A percentile compares a stretch with the other conserved stretches of the same genome.
Evolutionary conservation across 2,888 invertebrate species (phyloP).

Genomic region (Thereva nobilitata): DNA sequence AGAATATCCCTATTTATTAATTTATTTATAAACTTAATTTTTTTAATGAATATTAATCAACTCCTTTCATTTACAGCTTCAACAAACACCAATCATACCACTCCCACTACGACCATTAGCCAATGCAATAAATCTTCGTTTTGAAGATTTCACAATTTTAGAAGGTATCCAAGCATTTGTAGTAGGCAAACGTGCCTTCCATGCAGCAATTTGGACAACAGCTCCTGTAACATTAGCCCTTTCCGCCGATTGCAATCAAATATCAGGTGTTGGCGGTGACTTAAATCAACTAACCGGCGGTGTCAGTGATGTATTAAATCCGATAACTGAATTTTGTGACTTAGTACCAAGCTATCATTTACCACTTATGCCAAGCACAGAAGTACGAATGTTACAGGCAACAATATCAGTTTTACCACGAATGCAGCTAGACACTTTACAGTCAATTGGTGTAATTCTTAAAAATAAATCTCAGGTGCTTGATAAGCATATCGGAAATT

Average conservation of each 20-base stretch:
- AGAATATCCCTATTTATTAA: background rate
- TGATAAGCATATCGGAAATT: slow-evolving; percentile 56
- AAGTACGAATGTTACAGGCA: slow-evolving; percentile 73
- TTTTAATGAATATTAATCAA: background rate
- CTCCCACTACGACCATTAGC: slow-evolving; percentile 72
- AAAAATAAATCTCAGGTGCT: slow-evolving; percentile 61
- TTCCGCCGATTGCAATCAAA: slow-evolving; percentile 64
- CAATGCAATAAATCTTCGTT: slow-evolving; percentile 71
- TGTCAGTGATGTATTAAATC: slow-evolving; percentile 70
- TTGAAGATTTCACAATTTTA: slow-evolving; percentile 72
- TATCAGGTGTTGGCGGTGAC: slow-evolving; percentile 59
- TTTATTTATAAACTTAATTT: background rate
- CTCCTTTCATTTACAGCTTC: slow-evolving; percentile 60
- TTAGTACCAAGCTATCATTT: slow-evolving; percentile 72
- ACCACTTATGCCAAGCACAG: slow-evolving; percentile 61
- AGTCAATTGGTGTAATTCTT: slow-evolving; percentile 68
- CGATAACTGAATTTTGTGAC: slow-evolving; percentile 81
- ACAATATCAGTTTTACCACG: slow-evolving; percentile 76
- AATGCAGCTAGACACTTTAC: slow-evolving; percentile 74
- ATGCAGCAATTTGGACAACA: slow-evolving; percentile 74
- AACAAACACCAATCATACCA: slow-evolving; percentile 72
- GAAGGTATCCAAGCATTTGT: slow-evolving; percentile 62
- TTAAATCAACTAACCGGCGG: slow-evolving; percentile 67
- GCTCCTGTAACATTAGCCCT: slow-evolving; percentile 71
- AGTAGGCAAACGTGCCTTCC: slow-evolving; percentile 74